Base-by-base conservation (phyloP, 2,888 invertebrate genomes). In the Heteromyza rotundicornis region DNA sequence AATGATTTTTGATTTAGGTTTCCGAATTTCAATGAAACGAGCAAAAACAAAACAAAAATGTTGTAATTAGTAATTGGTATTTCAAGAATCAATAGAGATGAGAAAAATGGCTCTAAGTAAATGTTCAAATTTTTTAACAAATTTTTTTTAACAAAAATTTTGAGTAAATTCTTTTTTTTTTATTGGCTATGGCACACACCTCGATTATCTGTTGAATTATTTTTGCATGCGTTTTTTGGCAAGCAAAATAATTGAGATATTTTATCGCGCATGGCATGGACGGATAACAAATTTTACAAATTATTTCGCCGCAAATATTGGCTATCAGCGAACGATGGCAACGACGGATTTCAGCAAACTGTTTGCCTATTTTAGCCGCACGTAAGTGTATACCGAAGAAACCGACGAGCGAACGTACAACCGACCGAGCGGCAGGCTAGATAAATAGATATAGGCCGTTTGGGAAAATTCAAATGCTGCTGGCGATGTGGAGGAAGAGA, bases 261-360 rank as follows among this genome's bases (percentile, higher is more conserved):
- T 83, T 83, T 83, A 82, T 83, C 83, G 81, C 83, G 83, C 83
- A 83, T 83, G 83, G 83, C 83, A 83, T 83, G 83, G 80, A 82
- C 82, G 79, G 75, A 76, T 80, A 73, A 75, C 73, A 72, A 76
- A 77, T 75, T 73, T 75, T 75, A 74, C 72, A 77, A 77, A 77
- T 80, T 77, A 76, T 77, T 80, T 80, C 76, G 77, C 75, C 77
- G 79, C 76, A 74, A 79, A 78, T 78, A 71, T 72, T 67, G 64
- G 68, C 69, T 71, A 69, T 67, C 66, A 72, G 70, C 71, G 70
- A 76, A 70, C 68, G 75, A 70, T 67, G 66, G 68, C 71, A 67
- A 61, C 74, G 72, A 77, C 69, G 69, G 71, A 72, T 76, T 74
- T 71, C 70, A 70, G 66, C 70, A 69, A 74, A 79, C 78, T 80